Conservation (phyloP, 2,797 vertebrate species). For the Callimico goeldii region DNA sequence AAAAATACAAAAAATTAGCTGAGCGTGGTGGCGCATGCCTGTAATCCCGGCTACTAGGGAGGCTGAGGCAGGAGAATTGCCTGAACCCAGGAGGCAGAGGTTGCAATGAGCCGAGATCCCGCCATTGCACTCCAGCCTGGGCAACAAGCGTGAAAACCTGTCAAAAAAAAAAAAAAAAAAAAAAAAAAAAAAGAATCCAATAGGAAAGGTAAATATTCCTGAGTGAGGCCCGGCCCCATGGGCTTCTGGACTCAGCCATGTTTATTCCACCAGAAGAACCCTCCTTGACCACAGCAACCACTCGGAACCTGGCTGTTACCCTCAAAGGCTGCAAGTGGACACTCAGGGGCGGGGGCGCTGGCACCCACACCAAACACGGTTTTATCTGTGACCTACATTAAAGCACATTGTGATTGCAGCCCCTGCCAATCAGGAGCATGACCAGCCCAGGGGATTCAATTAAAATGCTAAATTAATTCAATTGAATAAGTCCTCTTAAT, state of each 20-base stretch:
- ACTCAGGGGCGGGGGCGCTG: accelerated
- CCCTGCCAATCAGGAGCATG: constrained; percentile 55
- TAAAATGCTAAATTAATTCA: constrained; percentile 83
- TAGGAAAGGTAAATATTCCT: accelerated
- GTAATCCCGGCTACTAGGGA: no score
- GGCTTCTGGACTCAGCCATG: accelerated
- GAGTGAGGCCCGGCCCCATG: neutral
- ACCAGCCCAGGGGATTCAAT: constrained; percentile 78
- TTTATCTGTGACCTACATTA: constrained; percentile 63
- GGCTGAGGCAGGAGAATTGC: no score
- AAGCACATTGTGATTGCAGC: neutral
- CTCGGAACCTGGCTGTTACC: neutral
- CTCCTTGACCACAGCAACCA: neutral
- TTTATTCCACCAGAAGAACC: neutral
- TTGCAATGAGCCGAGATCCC: no score
- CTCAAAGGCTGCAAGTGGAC: neutral
- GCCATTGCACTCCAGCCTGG: no score
- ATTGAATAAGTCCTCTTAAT: constrained; percentile 80
- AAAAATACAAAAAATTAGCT: no score
- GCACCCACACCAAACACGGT: accelerated
- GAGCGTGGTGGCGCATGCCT: no score
- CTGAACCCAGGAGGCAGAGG: no score
- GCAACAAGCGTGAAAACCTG: no score
- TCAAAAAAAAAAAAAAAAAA: no score
- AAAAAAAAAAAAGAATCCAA: neutral